Percentiles rank a stretch among this genome's conserved stretches.
phyloP scores from a whole-genome alignment of 2,113 vertebrate genomes.

The Gila orcuttii region DNA sequence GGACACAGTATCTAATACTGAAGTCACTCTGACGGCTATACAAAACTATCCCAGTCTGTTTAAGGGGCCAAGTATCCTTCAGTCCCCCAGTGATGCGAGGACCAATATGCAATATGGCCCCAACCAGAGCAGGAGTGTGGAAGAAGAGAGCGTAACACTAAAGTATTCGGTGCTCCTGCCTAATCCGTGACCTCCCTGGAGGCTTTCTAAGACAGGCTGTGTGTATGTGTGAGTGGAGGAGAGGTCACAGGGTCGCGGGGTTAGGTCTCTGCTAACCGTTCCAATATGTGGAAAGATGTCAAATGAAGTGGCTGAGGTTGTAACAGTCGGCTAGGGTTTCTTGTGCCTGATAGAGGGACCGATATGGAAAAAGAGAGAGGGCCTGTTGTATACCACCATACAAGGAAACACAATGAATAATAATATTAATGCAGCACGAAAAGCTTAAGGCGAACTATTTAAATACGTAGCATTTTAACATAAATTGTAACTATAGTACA shows the following conservation, averaged over 20 bases:
- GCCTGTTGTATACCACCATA: not conserved
- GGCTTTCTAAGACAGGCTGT: conserved; percentile 29
- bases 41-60: not conserved
- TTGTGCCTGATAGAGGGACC: conserved; percentile 16
- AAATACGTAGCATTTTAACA: not conserved
- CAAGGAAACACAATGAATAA: not conserved
- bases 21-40: conserved; percentile 5
- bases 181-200: conserved; percentile 43
- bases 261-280: conserved; percentile 62
- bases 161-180: conserved; percentile 17
- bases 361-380: not conserved
- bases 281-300: conserved; percentile 63
- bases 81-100: not conserved
- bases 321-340: conserved; percentile 64
- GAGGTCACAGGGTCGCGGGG: conserved; percentile 55
- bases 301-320: conserved; percentile 42
- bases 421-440: not conserved
- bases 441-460: not conserved
- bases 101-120: not conserved
- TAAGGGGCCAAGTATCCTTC: not conserved
- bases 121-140: not conserved
- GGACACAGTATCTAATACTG: not conserved
- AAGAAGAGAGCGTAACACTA: not conserved
- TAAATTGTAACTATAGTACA: too few relatives aligned
- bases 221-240: conserved; percentile 44